Base-by-base conservation (phyloP, 2,797 vertebrate species). In the Rhynchotus rufescens region DNA sequence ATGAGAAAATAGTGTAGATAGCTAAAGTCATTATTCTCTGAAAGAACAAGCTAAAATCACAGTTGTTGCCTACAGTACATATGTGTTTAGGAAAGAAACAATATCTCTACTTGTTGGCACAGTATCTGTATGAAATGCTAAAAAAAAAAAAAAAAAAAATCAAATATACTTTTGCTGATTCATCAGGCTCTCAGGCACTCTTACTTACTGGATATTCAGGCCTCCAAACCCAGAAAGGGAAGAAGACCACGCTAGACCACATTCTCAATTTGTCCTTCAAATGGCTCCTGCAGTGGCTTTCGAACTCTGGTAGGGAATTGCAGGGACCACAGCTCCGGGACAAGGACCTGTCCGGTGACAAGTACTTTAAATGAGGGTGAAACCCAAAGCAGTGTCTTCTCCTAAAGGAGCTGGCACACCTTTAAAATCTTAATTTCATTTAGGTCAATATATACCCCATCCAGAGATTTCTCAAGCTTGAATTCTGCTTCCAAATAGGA, bases 371-470 rank as follows among this genome's bases (percentile, higher is more conserved):
- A 51, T 42, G 73, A 65, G 19, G 21, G 23, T 16, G 22, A 61
- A 59, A 71, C 5, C 8, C 32, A 57, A 20, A 28, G 22, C 15
- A 67, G 71, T 59, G 9, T 67, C 40, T 79, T 61, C 20, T 36
- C 23, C 25, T 34, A 38, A 91, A 78, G 71, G 3, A 76, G 38
- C 4, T 8, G 28, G 32, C 36, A 77, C 10, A 67, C 38, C 54
- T 84, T 78, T 42, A 88, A 93, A 89, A 84, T 88, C 88, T 92
- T 86, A 86, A 86, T 91, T 93, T 95, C 26, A 67, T 91, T 89
- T 92, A 90, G 2, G 1, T 77, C 86, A 78, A 6, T 64, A 62
- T 36, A 93, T 92, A 78, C 66, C 21, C 2, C 74, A 73, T 84
- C 38, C 0, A 6, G 66, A 91, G 83, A 89, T 91, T 92, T 82